Evolutionary conservation across 2,888 invertebrate genomes (phyloP).

Genomic region (Orchesellides sinensis): DNA sequence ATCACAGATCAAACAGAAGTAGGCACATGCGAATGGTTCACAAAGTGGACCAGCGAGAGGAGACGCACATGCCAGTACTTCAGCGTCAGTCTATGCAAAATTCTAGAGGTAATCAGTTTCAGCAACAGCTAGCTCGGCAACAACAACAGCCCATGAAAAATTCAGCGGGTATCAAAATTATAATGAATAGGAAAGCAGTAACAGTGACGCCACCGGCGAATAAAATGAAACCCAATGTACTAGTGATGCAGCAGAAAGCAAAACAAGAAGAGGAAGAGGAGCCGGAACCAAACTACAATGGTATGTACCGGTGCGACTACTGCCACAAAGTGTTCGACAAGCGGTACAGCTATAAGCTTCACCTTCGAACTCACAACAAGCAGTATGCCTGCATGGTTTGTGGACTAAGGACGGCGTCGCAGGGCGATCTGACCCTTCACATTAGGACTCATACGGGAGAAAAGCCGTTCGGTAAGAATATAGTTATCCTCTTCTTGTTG

Average conservation of each 20-base stretch:
- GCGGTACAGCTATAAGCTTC: conserved; percentile 52
- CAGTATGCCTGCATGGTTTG: conserved; percentile 49
- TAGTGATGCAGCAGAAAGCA: not conserved
- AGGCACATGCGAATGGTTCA: conserved; percentile 61
- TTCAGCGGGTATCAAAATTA: no score
- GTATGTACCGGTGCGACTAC: conserved; percentile 36
- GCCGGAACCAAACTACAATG: conserved; percentile 46
- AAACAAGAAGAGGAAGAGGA: conserved; percentile 20
- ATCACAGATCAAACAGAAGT: conserved; percentile 62
- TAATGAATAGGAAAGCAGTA: no score
- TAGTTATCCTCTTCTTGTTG: no score
- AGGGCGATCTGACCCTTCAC: conserved; percentile 61
- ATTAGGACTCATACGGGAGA: conserved; percentile 53
- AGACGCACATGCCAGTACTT: not conserved
- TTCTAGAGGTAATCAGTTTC: conserved; percentile 1
- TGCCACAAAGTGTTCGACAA: conserved; percentile 60
- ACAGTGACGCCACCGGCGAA: not conserved
- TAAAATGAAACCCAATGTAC: not conserved
- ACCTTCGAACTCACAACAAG: conserved; percentile 62
- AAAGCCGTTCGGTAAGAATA: no score
- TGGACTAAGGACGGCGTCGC: conserved; percentile 56
- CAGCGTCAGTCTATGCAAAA: not conserved
- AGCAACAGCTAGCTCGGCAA: not conserved
- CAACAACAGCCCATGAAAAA: conserved; percentile 7
- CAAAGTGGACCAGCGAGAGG: not conserved